Base-by-base conservation (phyloP, 2,888 invertebrate genomes). In the Eristalis tenax region DNA sequence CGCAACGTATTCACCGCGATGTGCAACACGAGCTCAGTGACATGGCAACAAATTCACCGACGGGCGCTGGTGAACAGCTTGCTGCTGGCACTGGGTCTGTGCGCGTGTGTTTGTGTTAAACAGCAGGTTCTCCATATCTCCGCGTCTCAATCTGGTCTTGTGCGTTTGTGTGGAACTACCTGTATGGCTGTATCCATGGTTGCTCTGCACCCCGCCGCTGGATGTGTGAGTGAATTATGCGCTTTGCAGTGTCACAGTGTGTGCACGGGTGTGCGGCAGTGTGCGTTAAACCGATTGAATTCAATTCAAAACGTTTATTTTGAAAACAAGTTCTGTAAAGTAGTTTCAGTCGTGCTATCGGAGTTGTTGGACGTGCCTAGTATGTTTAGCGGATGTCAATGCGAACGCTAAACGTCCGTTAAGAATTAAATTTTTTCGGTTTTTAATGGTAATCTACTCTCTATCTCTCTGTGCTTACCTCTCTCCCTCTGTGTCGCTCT, bases 291-390 rank as follows among this genome's bases (percentile, higher is more conserved):
- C 82, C 88, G 82, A 82, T 85, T 85, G 82, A 81, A 88, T 82
- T 82, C 74, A 66, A 76, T 84, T 81, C 82, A 75, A 50, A 85
- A 80, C 85, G 81, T 77, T 86, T 85, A 78, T 83, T 83, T 90
- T 90, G 88, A 91, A 92, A 93, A 92, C 92, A 91, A 92, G 93
- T 92, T 92, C 92, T 91, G 26, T 89, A 92, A 90, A 91, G 90
- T 90, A 92, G 92, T 93, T 92, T 92, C 91, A 90, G 91, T 92
- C 91, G 91, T 91, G 91, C 90, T 92, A 91, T 91, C 91, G 90
- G 90, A 90, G 91, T 90, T 91, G 91, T 90, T 91, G 91, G 93
- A 92, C 91, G 92, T 83, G 40, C 73, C 35, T 59, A 35, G 38
- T 13, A 6, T 56, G 1, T 28, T 66, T 32, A 71, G 66, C 86